Evolutionary conservation across 2,888 invertebrate genomes (phyloP), one percentile per base, ranked within the genome.

Genomic region (Rotaria magnacalcarata): DNA sequence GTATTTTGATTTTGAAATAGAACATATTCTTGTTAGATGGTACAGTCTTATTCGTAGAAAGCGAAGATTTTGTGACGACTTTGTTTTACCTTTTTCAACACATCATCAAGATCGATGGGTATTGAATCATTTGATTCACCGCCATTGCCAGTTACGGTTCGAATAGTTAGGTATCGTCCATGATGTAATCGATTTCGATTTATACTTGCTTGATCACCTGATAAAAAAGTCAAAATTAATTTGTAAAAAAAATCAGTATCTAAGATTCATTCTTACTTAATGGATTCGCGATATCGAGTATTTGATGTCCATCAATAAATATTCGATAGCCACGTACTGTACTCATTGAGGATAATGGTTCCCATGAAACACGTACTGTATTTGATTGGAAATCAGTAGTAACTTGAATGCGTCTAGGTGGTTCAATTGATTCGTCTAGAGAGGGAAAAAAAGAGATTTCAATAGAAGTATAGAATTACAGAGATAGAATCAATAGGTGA

Each of bases 301-400:
- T 21, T 47, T 80, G 43, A n/a, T 47, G 80, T 47, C 80, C 80
- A 80, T 80, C 80, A 47, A 80, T 80, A 6, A 80, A 3, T 80
- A 80, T 8, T 47, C 80, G 80, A 80, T 80, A 80, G 47, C 80
- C 80, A 80, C 47, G 80, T n/a, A 14, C 24, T 47, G 43, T n/a
- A 14, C 11, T 47, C 11, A 47, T 47, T 47, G 80, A 47, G 21
- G 80, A n/a, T n/a, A 47, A 24, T 47, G 47, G 80, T 80, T 47
- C 80, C 99, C 99, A 99, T 89, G 98, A 98, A 90, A 99, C 96
- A 91, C 99, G 93, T 90, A 99, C 93, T 88, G 97, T 97, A 90
- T 97, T 97, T 92, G 97, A 97, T 93, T 98, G 97, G 89, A 98
- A 98, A 89, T 98, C 98, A 92, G 95, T 94, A 93, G 96, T 96